phyloP scores from a whole-genome alignment of 30 jellyfish, hydroid and myxozoan genomes.

The Calvadosia cruxmelitensis region DNA sequence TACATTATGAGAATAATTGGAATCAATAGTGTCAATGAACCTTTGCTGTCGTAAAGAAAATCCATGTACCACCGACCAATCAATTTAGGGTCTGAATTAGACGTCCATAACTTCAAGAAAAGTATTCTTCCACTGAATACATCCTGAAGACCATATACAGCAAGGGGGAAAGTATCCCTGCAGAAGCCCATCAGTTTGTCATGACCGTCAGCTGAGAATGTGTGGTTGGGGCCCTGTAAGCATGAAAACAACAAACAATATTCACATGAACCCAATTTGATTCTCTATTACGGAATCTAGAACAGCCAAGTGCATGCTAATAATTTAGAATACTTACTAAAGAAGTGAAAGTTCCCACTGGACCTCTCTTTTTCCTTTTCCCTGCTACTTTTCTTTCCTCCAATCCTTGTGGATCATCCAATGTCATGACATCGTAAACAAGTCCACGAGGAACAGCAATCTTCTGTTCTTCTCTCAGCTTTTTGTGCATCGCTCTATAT shows the following conservation, averaged over 20 bases:
- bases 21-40: too few relatives aligned
- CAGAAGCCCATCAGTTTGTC: conserved; percentile 19
- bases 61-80: conserved; percentile 14
- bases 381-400: too few relatives aligned
- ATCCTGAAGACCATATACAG: conserved; percentile 19
- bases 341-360: conserved; percentile 15
- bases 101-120: conserved; percentile 12
- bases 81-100: conserved; percentile 13
- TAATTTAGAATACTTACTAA: conserved; percentile 5
- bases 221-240: conserved; percentile 18
- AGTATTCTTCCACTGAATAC: conserved; percentile 15
- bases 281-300: too few relatives aligned
- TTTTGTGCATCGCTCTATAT: too few relatives aligned
- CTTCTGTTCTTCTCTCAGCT: too few relatives aligned
- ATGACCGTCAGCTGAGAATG: conserved; percentile 22
- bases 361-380: conserved; percentile 10
- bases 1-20: too few relatives aligned
- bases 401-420: too few relatives aligned
- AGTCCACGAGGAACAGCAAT: too few relatives aligned
- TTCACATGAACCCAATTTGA: too few relatives aligned
- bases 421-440: too few relatives aligned
- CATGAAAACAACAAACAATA: not conserved
- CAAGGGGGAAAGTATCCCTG: conserved; percentile 22
- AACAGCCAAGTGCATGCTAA: not conserved
- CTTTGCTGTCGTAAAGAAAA: conserved; percentile 6